Base-by-base conservation (phyloP, 2,888 invertebrate genomes). In the Acrocyrtus sp. region DNA sequence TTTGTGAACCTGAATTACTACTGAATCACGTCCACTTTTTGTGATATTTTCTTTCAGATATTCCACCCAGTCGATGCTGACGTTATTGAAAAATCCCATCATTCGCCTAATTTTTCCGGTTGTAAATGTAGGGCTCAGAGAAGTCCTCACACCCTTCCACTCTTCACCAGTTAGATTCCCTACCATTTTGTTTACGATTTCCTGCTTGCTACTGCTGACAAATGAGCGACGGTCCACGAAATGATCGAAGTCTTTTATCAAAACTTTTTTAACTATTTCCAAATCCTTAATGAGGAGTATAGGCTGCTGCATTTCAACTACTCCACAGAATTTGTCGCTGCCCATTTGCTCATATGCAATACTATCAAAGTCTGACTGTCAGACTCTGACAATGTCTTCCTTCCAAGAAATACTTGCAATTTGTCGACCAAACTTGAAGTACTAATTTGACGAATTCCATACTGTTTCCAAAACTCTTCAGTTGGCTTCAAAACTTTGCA, bases 161-260 rank as follows among this genome's bases (percentile, higher is more conserved):
- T 57, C 19, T 19, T 67, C 53, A 8, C 67, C 67, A 21, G 43
- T 19, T 48, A 61, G 21, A 24, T 3, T 12, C n/a, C 41, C 22
- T 0, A 67, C 15, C 26, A 56, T 48, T n/a, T 63, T 50, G 10
- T 43, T 10, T 5, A 63, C 12, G 1, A 43, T 6, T 1, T 62
- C 51, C 17, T 15, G n/a, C 22, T 48, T 61, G 45, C 12, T n/a
- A 26, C 21, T 4, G 12, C 34, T 12, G 22, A 61, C 26, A 22
- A 54, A 54, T 2, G 1, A 19, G 15, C 63, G 50, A n/a, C 68
- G 62, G 22, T 74, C 54, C 12, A 51, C 39, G 47, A 74, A 74
- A 24, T 68, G 47, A 43, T 74, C 68, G 34, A 75, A 75, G 34
- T 72, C 72, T 34, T 75, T 72, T 24, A 75, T 54, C 1, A 62